Evolutionary conservation across 2,888 invertebrate species (phyloP), one percentile per base, ranked within the genome.

Genomic region (Netelia fuscicornis): DNA sequence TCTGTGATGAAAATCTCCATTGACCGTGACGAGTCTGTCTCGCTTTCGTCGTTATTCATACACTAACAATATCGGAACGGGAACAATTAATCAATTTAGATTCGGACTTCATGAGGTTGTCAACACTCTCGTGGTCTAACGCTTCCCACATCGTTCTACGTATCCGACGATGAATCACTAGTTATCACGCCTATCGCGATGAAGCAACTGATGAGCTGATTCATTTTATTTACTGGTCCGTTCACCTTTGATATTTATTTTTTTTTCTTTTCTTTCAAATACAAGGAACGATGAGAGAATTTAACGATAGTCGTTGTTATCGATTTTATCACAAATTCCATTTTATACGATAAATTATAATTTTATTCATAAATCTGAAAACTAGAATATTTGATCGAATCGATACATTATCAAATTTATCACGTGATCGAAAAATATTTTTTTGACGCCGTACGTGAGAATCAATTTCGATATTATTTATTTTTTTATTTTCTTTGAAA

Each of bases 31-130:
- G 56, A 42, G 42, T 25, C 42, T 30, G 42, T 56, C 48, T 17
- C 23, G 8, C 23, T n/a, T 13, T 30, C 2, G 30, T 2, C 9
- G 37, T 54, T 23, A 20, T 42, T 37, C n/a, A 76, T 56, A 20
- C 56, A 44, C 3, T 60, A 10, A 62, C 30, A 13, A 17, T 67
- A 48, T 83, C 60, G 17, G 23, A 10, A 64, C 44, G 67, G 65
- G 65, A 62, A 30, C 68, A 74, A 83, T 80, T 76, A 81, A 70
- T 78, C 42, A 79, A 68, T 83, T 56, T 20, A 25, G 30, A 37
- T 74, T 58, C 67, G 25, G 56, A 64, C 56, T 78, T 44, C 44
- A 13, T 11, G 6, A 60, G 25, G 25, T 25, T n/a, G 42, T 56
- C 64, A n/a, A 52, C 37, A 42, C 23, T 37, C 64, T 54, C 64